phyloP scores from a whole-genome alignment of 1,140 invertebrate species.

The Anoplophora glabripennis region DNA sequence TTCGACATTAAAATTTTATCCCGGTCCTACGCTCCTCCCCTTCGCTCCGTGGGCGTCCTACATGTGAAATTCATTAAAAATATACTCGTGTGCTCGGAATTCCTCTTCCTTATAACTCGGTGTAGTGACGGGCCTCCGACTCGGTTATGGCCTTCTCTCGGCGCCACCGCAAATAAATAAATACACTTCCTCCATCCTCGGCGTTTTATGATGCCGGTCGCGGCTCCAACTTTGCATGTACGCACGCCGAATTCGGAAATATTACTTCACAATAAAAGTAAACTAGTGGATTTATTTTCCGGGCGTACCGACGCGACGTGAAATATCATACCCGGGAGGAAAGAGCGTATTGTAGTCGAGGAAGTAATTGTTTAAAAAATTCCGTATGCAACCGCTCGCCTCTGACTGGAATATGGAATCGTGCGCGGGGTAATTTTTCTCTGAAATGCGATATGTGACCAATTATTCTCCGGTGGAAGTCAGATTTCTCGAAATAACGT shows the following conservation, averaged over 20 bases:
- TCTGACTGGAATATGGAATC: too few relatives aligned
- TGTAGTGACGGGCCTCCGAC: conserved; percentile 17
- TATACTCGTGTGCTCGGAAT: neutral
- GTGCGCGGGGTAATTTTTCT: too few relatives aligned
- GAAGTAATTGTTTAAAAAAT: too few relatives aligned
- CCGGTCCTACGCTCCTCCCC: too few relatives aligned
- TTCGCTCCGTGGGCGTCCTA: neutral
- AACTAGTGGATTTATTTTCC: neutral
- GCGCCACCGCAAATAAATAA: conserved; percentile 25
- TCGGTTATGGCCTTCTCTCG: conserved; percentile 17
- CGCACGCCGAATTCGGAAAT: conserved; percentile 1
- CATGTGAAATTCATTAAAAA: conserved; percentile 20
- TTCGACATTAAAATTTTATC: too few relatives aligned
- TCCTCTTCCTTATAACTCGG: too few relatives aligned
- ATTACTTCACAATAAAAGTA: conserved; percentile 6
- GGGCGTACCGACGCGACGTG: neutral
- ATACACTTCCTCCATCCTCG: neutral
- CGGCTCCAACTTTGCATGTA: neutral
- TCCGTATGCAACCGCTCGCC: too few relatives aligned
- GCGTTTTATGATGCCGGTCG: too few relatives aligned
- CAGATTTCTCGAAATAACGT: too few relatives aligned
- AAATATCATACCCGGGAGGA: neutral
- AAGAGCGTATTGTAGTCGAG: neutral
- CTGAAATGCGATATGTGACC: too few relatives aligned
- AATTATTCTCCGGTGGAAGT: too few relatives aligned